Evolutionary conservation across 1,140 invertebrate species (phyloP), one percentile per base, ranked within the genome.

Genomic region (Macrobrachium rosenbergii): DNA sequence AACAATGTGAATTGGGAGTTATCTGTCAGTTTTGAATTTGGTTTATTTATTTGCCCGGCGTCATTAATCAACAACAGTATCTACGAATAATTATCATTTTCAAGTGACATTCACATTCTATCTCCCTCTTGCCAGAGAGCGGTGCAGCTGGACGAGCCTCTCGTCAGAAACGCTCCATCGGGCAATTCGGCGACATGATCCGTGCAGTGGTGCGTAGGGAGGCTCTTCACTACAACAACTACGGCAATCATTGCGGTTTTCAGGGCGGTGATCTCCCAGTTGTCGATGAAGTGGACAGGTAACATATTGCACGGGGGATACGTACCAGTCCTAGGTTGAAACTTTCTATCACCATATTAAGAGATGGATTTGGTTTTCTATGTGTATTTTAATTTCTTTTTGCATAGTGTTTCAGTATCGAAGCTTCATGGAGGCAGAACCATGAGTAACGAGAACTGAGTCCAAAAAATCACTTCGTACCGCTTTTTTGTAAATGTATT

Each of bases 191-290:
- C 11, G 82, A 84, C 73, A 84, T 84, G 82, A 84, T 84, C 58
- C 52, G 85, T 0, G 19, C 17, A 5, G 37, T 43, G 11, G 69
- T 62, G 11, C 64, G 21, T 12, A 43, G 85, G 43, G 85, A 87
- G 64, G 85, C 85, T 11, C 78, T 87, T 0, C 80, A 73, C 67
- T 87, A 87, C 85, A 87, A 87, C 79, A 77, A 81, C 59, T 87
- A 87, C 85, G 85, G 85, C 69, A 87, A 87, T 43, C 85, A 87
- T 72, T 87, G 85, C 62, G 85, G 85, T 67, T 52, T 72, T n/a
- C 85, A 87, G 62, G 78, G 85, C 60, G 85, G 78, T 14, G 85
- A 87, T 6, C 14, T n/a, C 19, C 85, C 85, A 17, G 69, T 75
- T 60, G 77, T 87, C 64, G 85, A 87, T 37, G 85, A 87, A 60